Base-by-base conservation (phyloP, 2,113 vertebrate genomes). In the Dicrurus megarhynchus region DNA sequence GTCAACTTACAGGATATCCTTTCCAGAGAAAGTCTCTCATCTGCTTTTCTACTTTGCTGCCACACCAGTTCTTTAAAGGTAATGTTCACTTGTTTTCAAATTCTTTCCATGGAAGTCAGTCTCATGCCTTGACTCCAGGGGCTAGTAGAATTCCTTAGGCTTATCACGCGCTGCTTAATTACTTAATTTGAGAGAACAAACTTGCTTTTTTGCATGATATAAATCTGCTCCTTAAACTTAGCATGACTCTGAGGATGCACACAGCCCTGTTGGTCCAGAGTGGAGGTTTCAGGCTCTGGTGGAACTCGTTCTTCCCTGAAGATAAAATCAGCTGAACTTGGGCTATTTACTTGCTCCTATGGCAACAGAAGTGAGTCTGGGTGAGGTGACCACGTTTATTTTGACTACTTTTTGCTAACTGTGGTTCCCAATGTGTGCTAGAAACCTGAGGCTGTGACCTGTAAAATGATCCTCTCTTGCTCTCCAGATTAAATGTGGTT, bases 301-400 rank as follows among this genome's bases (percentile, higher is more conserved):
- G 79, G 85, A 96, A 90, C 87, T 84, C 46, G 89, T 87, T 95
- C 68, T 84, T 77, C 60, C 47, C 42, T 86, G 33, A 65, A 90
- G 76, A 93, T 93, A 84, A 94, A 30, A 96, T 93, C 95, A 89
- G 87, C 81, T 89, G 87, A 95, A 84, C 41, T 57, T 79, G 80
- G 60, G 57, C 57, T 87, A 89, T 81, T 78, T 91, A 64, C 50
- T 61, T 90, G 90, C 87, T 97, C 70, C 59, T 85, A 13, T 93
- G 42, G 64, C 71, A 95, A 91, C 68, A 95, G 61, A 56, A 80
- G 44, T 70, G 78, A 81, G 61, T 30, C 85, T 65, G 21, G 59
- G 28, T 87, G 73, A 83, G 52, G 57, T 76, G 78, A 91, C 76
- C 19, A 3, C 30, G 32, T 82, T 92, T 92, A 91, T 92, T 96